Evolutionary conservation across 1,140 invertebrate species (phyloP), one percentile per base, ranked within the genome.

Genomic region (Drosophila bocki): DNA sequence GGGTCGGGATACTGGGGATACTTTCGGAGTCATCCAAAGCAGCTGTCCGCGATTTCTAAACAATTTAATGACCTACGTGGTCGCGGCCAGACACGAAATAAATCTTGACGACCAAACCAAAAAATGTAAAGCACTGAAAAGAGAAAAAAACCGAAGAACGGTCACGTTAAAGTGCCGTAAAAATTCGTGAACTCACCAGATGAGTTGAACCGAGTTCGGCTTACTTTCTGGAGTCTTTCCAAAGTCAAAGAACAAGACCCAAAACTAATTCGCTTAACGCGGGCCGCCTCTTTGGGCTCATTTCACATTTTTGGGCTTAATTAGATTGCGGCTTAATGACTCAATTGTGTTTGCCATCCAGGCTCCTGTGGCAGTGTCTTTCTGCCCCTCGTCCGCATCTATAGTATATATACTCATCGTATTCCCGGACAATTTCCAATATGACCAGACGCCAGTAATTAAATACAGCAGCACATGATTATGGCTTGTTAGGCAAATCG

Each of bases 1-100:
- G 48, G 74, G 57, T 67, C 54, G 64, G 72, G 54, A 54, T 78
- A 61, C 54, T 39, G 29, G 22, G 63, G 47, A 56, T 75, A 75
- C 50, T 75, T 54, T 74, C 51, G 29, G 61, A 42, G 39, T 44
- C 62, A 63, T 51, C 48, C 39, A 42, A 35, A 45, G 44, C 76
- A 50, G 65, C 63, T 78, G 69, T 69, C 80, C 77, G 84, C 85
- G 84, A 87, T 87, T 87, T 88, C 84, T 84, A 84, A 90, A 75
- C 84, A 84, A 80, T 87, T 90, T 87, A 87, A 87, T 87, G 84
- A 87, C 84, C 85, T 87, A 87, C 84, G 84, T 87, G 85, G 85
- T 87, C 77, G 64, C 79, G 60, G 72, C 48, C 84, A 88, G 85
- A 78, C 84, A 90, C 72, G 72, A 87, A 84, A 87, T 87, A 87